Base-by-base conservation (phyloP, 1,140 invertebrate genomes). In the Scaptomyza graminum region DNA sequence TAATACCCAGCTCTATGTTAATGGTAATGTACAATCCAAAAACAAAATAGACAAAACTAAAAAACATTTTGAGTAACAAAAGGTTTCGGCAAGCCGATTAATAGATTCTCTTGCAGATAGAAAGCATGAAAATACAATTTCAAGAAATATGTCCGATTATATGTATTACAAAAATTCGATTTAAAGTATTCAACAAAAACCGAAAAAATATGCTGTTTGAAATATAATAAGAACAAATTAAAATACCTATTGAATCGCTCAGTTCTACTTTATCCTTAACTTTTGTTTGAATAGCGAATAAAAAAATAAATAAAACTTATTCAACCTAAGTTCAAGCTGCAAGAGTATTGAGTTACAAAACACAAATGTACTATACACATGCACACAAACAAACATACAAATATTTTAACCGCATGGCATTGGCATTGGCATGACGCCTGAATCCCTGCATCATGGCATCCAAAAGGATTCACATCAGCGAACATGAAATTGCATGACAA, bases 1-100 rank as follows among this genome's bases (percentile, higher is more conserved):
- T 91, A 82, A 91, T 91, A 82, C 87, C 90, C 73, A 90, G 87
- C 90, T 88, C 90, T 51, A 82, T 91, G 83, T 88, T 91, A 89
- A 91, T 89, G 90, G 90, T 91, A 91, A 91, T 79, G 90, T 91
- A 91, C 79, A 79, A 79, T 22, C 28, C 46, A 28, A 64, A 71
- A 70, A 50, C 5, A 34, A 34, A 34, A 34, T 9, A 68, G 57
- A n/a, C 60, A 55, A 70, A 56, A 50, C 60, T 56, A 59, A 69
- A 50, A 69, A 50, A 46, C 51, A 63, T 15, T 34, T 28, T 49
- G 31, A 67, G 25, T 9, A 13, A 46, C 12, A 47, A 66, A 63
- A 34, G 31, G 57, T 25, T 44, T 44, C 46, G 15, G 37, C 28
- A 4, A 59, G n/a, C 62, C 52, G 44, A 66, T 13, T 6, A 8